Evolutionary conservation across 2,797 vertebrate genomes (phyloP).

Genomic region (Typhlichthys subterraneus): DNA sequence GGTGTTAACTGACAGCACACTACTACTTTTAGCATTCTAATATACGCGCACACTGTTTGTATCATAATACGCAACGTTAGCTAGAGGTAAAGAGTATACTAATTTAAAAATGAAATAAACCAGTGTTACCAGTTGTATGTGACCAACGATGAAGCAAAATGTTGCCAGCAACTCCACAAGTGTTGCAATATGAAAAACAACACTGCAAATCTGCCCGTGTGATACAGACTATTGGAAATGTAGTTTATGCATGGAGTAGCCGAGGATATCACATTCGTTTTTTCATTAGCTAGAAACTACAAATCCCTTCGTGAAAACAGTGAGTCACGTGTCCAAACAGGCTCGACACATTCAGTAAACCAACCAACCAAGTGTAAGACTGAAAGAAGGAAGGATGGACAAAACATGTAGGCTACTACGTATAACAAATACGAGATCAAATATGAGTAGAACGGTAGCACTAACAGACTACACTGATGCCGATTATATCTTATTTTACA

Average conservation of each 20-base stretch:
- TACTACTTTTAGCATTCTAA: no score
- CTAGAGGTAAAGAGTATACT: neutral
- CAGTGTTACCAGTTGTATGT: neutral
- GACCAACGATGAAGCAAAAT: slow-evolving; percentile 22
- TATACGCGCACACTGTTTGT: neutral
- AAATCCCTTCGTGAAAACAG: slow-evolving; percentile 24
- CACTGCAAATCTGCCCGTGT: neutral
- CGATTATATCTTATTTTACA: no score
- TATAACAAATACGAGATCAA: no score
- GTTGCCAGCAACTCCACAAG: slow-evolving; percentile 30
- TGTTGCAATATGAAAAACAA: slow-evolving; percentile 42
- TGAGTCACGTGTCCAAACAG: slow-evolving; percentile 3
- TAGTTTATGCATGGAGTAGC: slow-evolving; percentile 16
- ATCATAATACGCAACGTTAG: neutral
- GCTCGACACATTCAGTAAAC: slow-evolving; percentile 1
- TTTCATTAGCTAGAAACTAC: neutral
- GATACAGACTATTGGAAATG: slow-evolving; percentile 33
- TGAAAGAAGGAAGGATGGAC: neutral
- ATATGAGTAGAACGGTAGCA: no score
- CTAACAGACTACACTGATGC: no score
- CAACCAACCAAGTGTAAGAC: neutral
- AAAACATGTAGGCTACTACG: neutral
- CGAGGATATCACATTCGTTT: rapidly evolving
- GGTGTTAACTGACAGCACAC: no score
- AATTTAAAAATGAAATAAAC: neutral